A percentile compares a stretch with the other conserved stretches of the same genome.
phyloP scores from a whole-genome alignment of 2,113 vertebrate species.

The Alectura lathami region DNA sequence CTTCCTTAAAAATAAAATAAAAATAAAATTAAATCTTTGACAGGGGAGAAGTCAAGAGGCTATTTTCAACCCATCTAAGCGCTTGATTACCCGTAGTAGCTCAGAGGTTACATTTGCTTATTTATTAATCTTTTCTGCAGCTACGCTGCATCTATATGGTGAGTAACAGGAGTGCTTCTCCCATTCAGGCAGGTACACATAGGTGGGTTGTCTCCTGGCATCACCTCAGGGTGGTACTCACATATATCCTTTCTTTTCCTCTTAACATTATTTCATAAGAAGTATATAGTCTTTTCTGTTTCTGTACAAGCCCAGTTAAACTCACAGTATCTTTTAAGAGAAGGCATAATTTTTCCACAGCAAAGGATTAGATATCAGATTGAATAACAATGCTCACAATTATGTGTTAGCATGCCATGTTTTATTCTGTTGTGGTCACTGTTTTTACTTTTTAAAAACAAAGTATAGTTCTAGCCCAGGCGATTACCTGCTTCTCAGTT shows the following conservation, averaged over 20 bases:
- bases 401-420: neutral
- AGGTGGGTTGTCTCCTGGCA: neutral
- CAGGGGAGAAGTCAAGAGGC: neutral
- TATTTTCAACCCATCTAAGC: slow-evolving; percentile 27
- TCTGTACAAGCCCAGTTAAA: neutral
- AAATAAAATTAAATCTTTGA: slow-evolving; percentile 15
- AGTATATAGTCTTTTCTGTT: neutral
- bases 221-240: neutral
- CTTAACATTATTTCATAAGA: neutral
- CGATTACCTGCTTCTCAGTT: neutral
- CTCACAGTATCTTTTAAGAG: neutral
- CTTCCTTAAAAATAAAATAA: neutral
- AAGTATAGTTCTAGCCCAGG: neutral
- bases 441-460: neutral
- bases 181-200: neutral
- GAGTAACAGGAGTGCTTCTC: neutral
- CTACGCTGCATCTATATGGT: neutral
- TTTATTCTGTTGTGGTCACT: neutral
- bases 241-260: neutral
- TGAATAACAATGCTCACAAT: neutral
- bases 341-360: neutral
- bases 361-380: neutral
- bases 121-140: neutral
- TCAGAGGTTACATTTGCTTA: neutral
- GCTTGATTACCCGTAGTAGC: neutral